Evolutionary conservation across 2,113 vertebrate species (phyloP).

Genomic region (Maccullochella peelii): DNA sequence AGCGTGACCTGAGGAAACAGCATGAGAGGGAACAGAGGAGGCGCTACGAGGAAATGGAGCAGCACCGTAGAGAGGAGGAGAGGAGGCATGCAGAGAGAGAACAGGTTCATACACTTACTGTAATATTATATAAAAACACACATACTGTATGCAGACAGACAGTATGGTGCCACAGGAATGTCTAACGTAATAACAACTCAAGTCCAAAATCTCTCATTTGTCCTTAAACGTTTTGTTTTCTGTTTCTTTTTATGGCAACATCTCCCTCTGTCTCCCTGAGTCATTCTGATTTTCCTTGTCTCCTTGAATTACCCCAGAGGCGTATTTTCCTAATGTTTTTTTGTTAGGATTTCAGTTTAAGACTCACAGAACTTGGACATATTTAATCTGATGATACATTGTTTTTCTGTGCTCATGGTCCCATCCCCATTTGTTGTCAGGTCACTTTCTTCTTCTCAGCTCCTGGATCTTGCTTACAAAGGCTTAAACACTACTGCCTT

Average conservation of each 20-base stretch:
- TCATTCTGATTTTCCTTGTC: conserved; percentile 40
- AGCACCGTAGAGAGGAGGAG: conserved; percentile 93
- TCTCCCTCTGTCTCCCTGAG: conserved; percentile 28
- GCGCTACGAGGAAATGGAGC: conserved; percentile 91
- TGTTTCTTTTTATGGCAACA: conserved; percentile 17
- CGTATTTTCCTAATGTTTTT: background rate
- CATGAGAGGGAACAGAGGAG: conserved; percentile 93
- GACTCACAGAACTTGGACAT: background rate
- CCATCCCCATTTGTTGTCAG: too few species aligned
- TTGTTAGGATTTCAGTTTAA: background rate
- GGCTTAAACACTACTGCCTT: conserved; percentile 6
- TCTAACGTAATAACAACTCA: background rate
- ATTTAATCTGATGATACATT: conserved; percentile 2
- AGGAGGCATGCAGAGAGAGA: conserved; percentile 93
- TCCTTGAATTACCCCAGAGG: conserved; percentile 1
- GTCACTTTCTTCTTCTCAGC: background rate
- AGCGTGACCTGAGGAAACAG: conserved; percentile 93
- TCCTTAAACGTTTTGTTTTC: conserved; percentile 10
- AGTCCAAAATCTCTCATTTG: conserved; percentile 17
- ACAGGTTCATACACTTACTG: conserved; percentile 85
- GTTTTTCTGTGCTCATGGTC: background rate
- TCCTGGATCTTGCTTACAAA: background rate
- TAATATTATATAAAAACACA: background rate
- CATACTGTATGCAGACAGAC: background rate
- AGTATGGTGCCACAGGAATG: background rate